phyloP scores from a whole-genome alignment of 92 coral and sea anemone species.

The Anthopleura xanthogrammica region DNA sequence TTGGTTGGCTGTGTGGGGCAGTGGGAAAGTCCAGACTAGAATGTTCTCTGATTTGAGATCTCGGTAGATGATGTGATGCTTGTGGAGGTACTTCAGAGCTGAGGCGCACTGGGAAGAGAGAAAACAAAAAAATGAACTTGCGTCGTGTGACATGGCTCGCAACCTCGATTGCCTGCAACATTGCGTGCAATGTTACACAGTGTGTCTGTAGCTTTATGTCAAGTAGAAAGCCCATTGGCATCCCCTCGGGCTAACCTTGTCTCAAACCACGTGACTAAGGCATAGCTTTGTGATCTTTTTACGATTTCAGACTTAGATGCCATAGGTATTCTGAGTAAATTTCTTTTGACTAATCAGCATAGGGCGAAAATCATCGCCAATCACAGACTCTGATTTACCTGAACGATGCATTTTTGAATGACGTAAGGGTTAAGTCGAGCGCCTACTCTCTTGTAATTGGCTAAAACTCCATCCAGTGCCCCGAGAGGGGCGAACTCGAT shows the following conservation, averaged over 20 bases:
- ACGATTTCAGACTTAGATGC: too few species aligned
- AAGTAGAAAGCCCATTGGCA: too few species aligned
- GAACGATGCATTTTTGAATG: slow-evolving; percentile 91
- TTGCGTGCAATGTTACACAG: too few species aligned
- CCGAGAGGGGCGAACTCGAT: slow-evolving; percentile 94
- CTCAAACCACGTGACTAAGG: too few species aligned
- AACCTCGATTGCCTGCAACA: too few species aligned
- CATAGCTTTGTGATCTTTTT: too few species aligned
- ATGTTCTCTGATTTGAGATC: slow-evolving; percentile 98
- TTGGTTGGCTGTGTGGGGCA: slow-evolving; percentile 73
- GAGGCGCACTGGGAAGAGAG: slow-evolving; percentile 74
- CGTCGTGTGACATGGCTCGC: too few species aligned
- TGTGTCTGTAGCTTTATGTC: too few species aligned
- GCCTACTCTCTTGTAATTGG: slow-evolving; percentile 83
- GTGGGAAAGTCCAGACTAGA: slow-evolving; percentile 93
- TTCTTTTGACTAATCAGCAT: too few species aligned
- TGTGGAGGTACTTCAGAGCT: slow-evolving; percentile 97
- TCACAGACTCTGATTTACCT: slow-evolving; percentile 47
- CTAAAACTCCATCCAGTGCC: slow-evolving; percentile 84
- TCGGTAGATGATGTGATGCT: slow-evolving; percentile 94
- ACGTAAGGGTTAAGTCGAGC: slow-evolving; percentile 84
- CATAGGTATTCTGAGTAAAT: background rate
- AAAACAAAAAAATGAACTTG: background rate
- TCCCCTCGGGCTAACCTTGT: too few species aligned
- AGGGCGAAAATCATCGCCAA: background rate